Base-by-base conservation (phyloP, 2,888 invertebrate species). In the Spodoptera picta region DNA sequence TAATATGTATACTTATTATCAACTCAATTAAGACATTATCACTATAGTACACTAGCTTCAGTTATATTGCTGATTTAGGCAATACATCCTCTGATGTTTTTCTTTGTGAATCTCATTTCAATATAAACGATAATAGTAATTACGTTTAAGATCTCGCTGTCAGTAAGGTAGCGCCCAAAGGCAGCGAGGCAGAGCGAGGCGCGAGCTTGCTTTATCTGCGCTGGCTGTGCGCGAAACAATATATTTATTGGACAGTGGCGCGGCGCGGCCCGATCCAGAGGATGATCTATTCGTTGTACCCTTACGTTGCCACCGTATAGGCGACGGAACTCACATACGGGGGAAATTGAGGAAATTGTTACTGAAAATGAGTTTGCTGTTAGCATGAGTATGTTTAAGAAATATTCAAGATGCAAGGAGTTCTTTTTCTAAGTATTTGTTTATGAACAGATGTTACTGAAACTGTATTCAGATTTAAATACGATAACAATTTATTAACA, bases 151-250 rank as follows among this genome's bases (percentile, higher is more conserved):
- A 0, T 44, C 1, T 46, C 87, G 90, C 90, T 81, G 5, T 2
- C 63, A 88, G 55, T 81, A 65, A 11, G 68, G 47, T 82, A 79
- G 27, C 65, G 73, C 81, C 60, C 68, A 75, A 79, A 87, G 82
- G 87, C 92, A 92, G 82, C 88, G 89, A 89, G 86, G 92, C 91
- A 90, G 80, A 90, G 88, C 91, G 91, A 91, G 92, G 92, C 93
- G 93, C 91, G 93, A 93, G 94, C 91, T 91, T 92, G 93, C 94
- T 94, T 94, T 94, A 93, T 94, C 94, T 93, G 90, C 86, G 91
- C 93, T 92, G 92, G 93, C 92, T 91, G 87, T 87, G 91, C 91
- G 90, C 91, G 92, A 94, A 94, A 94, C 94, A 94, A 94, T 94
- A 94, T 94, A 94, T 94, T 94, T 93, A 94, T 94, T 94, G 93